phyloP scores from a whole-genome alignment of 2,797 vertebrate species.

The Lindbergichthys nudifrons region DNA sequence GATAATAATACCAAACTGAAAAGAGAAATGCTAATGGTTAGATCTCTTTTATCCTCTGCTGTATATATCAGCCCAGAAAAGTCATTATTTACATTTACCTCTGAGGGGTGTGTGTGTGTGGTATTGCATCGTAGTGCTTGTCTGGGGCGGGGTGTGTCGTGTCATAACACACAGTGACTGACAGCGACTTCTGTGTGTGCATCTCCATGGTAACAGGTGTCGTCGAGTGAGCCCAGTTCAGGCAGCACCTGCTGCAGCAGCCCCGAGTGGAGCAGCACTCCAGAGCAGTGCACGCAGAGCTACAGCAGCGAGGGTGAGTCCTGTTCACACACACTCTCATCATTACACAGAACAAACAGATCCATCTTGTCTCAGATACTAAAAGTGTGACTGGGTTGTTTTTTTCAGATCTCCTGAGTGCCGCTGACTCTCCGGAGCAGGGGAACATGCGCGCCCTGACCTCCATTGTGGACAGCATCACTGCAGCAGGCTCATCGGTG shows the following conservation, averaged over 20 bases:
- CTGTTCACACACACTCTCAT: slow-evolving; percentile 8
- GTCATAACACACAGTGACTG: slow-evolving; percentile 81
- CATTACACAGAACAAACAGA: slow-evolving; percentile 15
- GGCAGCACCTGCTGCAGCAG: slow-evolving; percentile 96
- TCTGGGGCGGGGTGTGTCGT: slow-evolving; percentile 77
- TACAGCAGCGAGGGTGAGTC: slow-evolving; percentile 82
- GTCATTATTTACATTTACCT: not conserved
- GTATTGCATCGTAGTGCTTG: slow-evolving; percentile 9
- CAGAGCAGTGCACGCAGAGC: slow-evolving; percentile 83
- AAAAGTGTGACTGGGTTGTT: slow-evolving; percentile 2
- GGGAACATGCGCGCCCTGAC: slow-evolving; percentile 92
- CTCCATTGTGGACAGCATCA: slow-evolving; percentile 95
- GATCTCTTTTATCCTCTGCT: not conserved
- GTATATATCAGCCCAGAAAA: not conserved
- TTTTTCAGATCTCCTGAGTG: slow-evolving; percentile 89
- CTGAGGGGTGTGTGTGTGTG: not conserved
- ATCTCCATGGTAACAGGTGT: slow-evolving; percentile 85
- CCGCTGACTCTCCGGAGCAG: slow-evolving; percentile 87
- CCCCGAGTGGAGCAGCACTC: slow-evolving; percentile 94
- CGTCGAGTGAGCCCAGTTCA: slow-evolving; percentile 90
- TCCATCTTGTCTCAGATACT: not conserved
- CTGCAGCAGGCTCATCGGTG: slow-evolving; percentile 84
- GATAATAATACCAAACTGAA: not conserved
- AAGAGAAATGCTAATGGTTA: not conserved
- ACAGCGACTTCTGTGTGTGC: slow-evolving; percentile 78